Evolutionary conservation across 1,140 invertebrate species (phyloP).

Genomic region (Psix sp.): DNA sequence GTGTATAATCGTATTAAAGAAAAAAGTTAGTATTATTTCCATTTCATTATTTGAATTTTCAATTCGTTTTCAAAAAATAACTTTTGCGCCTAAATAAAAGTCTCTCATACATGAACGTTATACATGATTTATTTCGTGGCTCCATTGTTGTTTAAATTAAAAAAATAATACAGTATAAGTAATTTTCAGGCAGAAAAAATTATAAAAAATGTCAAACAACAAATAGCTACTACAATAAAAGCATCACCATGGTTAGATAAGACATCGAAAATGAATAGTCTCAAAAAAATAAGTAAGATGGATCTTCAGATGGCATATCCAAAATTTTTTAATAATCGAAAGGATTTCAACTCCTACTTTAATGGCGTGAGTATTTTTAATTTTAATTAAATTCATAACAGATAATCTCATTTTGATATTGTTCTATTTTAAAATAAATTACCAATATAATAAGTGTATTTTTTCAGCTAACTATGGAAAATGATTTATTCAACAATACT

Average conservation of each 20-base stretch:
- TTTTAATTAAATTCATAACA: neutral
- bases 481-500: slow-evolving; percentile 19
- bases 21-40: too few relatives aligned
- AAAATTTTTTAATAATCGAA: slow-evolving; percentile 30
- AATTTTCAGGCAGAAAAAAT: slow-evolving; percentile 25
- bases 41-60: too few relatives aligned
- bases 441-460: slow-evolving; percentile 1
- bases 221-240: slow-evolving; percentile 25
- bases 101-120: too few relatives aligned
- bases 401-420: too few relatives aligned
- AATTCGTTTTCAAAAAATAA: too few relatives aligned
- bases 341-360: slow-evolving; percentile 15
- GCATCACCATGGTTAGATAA: slow-evolving; percentile 24
- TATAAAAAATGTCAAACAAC: slow-evolving; percentile 12
- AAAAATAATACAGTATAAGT: slow-evolving; percentile 4
- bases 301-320: slow-evolving; percentile 25
- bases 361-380: slow-evolving; percentile 23
- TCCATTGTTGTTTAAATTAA: too few relatives aligned
- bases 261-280: slow-evolving; percentile 7
- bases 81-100: too few relatives aligned
- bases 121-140: too few relatives aligned
- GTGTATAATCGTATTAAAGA: too few relatives aligned
- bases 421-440: too few relatives aligned
- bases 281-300: slow-evolving; percentile 40
- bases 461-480: slow-evolving; percentile 17